A percentile compares a stretch with the other conserved stretches of the same genome.
Conservation (phyloP, 2,888 invertebrate genomes). For the Antitype chi region DNA sequence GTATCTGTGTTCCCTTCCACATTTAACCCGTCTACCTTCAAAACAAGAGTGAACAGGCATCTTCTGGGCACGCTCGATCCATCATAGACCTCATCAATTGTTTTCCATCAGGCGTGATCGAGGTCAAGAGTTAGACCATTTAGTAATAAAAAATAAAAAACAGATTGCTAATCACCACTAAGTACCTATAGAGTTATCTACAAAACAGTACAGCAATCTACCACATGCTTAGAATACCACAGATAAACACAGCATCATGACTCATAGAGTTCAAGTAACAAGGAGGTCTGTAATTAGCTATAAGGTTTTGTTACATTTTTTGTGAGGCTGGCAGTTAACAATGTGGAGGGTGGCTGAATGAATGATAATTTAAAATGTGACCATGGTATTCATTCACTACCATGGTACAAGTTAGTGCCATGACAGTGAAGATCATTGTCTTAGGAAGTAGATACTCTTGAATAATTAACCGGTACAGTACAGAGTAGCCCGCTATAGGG, state of each 20-base stretch:
- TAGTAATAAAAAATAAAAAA: too few relatives aligned
- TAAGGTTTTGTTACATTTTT: constrained; percentile 58
- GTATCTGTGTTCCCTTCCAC: too few relatives aligned
- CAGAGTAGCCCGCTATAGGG: too few relatives aligned
- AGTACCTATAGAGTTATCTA: constrained; percentile 32
- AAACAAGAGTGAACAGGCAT: too few relatives aligned
- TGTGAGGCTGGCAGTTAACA: constrained; percentile 52
- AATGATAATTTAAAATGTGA: constrained; percentile 47
- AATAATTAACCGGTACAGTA: too few relatives aligned
- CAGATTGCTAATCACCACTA: constrained; percentile 34
- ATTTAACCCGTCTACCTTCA: too few relatives aligned
- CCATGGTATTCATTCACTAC: constrained; percentile 42
- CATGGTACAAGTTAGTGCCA: constrained; percentile 39
- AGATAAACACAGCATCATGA: constrained; percentile 59
- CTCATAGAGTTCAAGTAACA: constrained; percentile 57
- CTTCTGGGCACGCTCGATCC: too few relatives aligned
- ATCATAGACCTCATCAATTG: too few relatives aligned
- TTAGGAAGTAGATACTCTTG: not conserved
- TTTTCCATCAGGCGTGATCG: too few relatives aligned
- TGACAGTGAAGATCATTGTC: constrained; percentile 31
- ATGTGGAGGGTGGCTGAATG: constrained; percentile 24
- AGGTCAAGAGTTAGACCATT: too few relatives aligned
- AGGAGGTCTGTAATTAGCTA: constrained; percentile 54
- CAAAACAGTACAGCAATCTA: constrained; percentile 21
- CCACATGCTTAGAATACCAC: constrained; percentile 46